Conservation (phyloP, 1,140 invertebrate species). For the Drosophila cardini region DNA sequence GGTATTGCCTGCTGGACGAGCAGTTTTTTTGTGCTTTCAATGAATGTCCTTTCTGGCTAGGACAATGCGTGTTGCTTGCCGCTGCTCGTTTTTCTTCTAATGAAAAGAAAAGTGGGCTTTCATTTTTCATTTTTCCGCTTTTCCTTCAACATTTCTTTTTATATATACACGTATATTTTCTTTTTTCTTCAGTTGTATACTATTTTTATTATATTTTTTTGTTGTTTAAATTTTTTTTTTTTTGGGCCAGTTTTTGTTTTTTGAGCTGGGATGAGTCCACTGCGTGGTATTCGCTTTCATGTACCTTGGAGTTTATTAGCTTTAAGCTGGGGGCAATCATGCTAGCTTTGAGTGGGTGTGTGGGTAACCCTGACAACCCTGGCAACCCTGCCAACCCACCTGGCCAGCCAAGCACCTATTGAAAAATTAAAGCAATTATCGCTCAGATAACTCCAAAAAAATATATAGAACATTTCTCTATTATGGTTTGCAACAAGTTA, state of each 20-base stretch:
- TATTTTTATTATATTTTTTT: constrained; percentile 39
- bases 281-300: constrained; percentile 72
- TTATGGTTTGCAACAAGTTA: not conserved
- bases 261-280: constrained; percentile 45
- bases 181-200: constrained; percentile 40
- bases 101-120: constrained; percentile 75
- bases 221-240: constrained; percentile 27
- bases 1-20: not conserved
- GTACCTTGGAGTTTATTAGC: constrained; percentile 74
- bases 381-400: constrained; percentile 48
- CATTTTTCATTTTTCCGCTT: constrained; percentile 58
- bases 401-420: constrained; percentile 49
- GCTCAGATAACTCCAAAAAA: constrained; percentile 1
- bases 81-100: constrained; percentile 73
- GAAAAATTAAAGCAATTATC: constrained; percentile 66
- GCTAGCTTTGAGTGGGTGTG: constrained; percentile 19
- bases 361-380: constrained; percentile 5
- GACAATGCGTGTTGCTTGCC: constrained; percentile 52
- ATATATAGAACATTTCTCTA: not conserved
- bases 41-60: constrained; percentile 59
- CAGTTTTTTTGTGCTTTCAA: constrained; percentile 47
- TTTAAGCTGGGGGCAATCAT: constrained; percentile 49
- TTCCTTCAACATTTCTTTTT: constrained; percentile 12
- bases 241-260: constrained; percentile 11
- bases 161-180: not conserved